Conservation (phyloP, 1,140 invertebrate species). For the Parasteatoda tepidariorum region DNA sequence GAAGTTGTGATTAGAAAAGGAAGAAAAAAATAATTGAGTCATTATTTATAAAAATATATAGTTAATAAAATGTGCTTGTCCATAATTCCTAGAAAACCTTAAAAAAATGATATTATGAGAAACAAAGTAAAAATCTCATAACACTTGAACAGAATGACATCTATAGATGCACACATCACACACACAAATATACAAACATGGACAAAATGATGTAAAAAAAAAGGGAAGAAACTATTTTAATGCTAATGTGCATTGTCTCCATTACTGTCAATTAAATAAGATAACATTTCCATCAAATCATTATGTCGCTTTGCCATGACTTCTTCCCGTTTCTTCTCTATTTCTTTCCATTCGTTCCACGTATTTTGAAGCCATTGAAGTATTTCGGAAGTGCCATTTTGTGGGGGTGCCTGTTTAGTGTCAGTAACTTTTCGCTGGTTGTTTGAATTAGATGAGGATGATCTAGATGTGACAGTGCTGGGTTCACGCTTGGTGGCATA, state of each 20-base stretch:
- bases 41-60: no score
- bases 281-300: slow-evolving; percentile 53
- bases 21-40: no score
- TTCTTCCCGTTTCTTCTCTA: slow-evolving; percentile 25
- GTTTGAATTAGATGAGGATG: neutral
- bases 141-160: neutral
- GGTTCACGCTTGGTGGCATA: neutral
- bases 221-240: neutral
- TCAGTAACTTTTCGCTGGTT: neutral
- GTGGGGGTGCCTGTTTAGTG: neutral
- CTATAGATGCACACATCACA: neutral
- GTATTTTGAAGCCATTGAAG: slow-evolving; percentile 18
- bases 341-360: slow-evolving; percentile 34
- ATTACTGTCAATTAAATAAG: slow-evolving; percentile 32
- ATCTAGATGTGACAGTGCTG: neutral
- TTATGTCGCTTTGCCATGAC: slow-evolving; percentile 16
- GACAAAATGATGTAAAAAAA: neutral
- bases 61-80: no score
- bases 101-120: neutral
- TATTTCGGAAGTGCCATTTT: slow-evolving; percentile 22
- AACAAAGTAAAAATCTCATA: neutral
- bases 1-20: no score
- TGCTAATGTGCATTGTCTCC: neutral
- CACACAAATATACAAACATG: neutral
- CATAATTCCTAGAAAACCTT: no score